These are phyloP conservation scores for Molossus alvarezi DNA, from an alignment of 2,797 vertebrate genomes.

Conservation along the genomic window DNA sequence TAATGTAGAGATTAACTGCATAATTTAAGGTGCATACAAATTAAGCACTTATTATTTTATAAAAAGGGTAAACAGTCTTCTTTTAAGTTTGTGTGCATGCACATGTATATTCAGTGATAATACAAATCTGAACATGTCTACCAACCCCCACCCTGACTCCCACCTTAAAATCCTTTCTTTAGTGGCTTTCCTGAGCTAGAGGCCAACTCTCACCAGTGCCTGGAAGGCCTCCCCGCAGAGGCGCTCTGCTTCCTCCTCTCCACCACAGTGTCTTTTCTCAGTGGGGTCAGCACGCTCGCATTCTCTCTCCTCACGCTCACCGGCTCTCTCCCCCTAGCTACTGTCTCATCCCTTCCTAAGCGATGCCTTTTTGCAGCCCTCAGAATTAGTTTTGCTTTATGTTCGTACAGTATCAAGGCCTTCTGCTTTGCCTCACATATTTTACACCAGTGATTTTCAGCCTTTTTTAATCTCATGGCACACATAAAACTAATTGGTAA, in stretches of 20 bases:
- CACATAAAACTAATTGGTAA: background rate
- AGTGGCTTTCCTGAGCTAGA: background rate
- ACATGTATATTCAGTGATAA: background rate
- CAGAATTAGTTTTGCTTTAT: background rate
- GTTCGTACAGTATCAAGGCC: background rate
- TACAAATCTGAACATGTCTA: background rate
- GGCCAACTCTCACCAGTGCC: background rate
- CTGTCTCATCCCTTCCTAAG: background rate
- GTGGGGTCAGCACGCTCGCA: too few relatives aligned
- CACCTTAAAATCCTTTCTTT: background rate
- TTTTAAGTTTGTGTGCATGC: background rate
- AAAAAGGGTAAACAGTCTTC: background rate
- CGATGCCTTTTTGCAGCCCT: background rate
- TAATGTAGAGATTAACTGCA: background rate
- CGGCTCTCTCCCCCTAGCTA: background rate
- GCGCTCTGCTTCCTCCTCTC: background rate
- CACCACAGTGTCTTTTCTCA: background rate
- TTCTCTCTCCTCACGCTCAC: background rate
- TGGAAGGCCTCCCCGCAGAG: background rate
- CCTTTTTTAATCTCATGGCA: background rate
- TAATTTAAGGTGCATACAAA: background rate
- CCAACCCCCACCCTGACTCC: rapidly evolving
- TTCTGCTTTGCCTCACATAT: background rate
- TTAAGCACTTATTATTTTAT: background rate
- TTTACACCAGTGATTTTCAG: background rate